Evolutionary conservation across 2,797 vertebrate species (phyloP), one percentile per base, ranked within the genome.

Genomic region (Antennarius maculatus): DNA sequence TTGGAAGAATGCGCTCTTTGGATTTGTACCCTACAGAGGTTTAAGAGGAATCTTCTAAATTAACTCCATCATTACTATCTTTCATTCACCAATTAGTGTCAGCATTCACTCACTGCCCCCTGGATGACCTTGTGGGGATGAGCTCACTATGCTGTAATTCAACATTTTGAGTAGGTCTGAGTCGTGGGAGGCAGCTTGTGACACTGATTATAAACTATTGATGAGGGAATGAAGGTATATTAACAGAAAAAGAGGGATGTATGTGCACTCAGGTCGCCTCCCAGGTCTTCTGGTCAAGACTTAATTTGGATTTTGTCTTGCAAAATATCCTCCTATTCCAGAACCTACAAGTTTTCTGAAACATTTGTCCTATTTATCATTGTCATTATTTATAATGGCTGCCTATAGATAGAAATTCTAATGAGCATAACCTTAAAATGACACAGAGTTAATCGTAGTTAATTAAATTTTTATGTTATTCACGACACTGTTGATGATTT

Each of bases 151-250:
- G 71, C 80, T 86, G 80, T 88, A 91, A 90, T 88, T 88, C 81
- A 73, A 78, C 82, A 86, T 91, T 89, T 87, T 72, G 64, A 88
- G 71, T 74, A 41, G 61, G 79, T 66, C 83, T 80, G 80, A 74
- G 57, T 45, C 48, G 70, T 69, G 65, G 65, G 73, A 86, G 70
- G 76, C 66, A 76, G 82, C 79, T 18, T 6, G 47, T 83, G 66
- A 85, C 83, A 79, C 79, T 76, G 59, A 81, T 85, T 86, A 90
- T 90, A 68, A 87, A 82, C 77, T 88, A 87, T 91, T 91, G 89
- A 92, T 92, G 83, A 87, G 85, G 73, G 69, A 83, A 79, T 74
- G 80, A 83, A 80, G 78, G 69, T 61, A 61, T 31, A 48, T 76
- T 59, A 68, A 74, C 58, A 18, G 71, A 80, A 68, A 69, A 58